These are phyloP conservation scores for Lutraria lutraria DNA, from an alignment of 2,888 invertebrate genomes.

Conservation along the genomic window DNA sequence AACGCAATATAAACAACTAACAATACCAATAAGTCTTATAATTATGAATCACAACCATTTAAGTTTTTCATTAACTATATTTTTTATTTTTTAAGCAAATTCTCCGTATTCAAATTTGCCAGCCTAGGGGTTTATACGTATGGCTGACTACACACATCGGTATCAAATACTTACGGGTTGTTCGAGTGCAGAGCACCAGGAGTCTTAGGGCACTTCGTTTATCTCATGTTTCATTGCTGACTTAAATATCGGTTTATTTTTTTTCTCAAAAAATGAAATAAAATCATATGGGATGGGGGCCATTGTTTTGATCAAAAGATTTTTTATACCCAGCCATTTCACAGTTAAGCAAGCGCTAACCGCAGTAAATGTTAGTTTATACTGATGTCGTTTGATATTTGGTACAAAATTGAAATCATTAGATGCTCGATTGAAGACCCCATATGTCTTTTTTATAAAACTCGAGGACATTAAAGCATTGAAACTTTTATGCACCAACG, in stretches of 20 bases:
- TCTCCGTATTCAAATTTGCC: neutral
- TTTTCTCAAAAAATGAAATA: neutral
- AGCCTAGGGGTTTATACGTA: neutral
- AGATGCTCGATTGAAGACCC: neutral
- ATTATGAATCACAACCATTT: neutral
- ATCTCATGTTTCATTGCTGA: neutral
- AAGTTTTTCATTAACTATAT: neutral
- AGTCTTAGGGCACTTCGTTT: neutral
- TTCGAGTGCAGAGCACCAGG: neutral
- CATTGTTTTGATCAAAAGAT: neutral
- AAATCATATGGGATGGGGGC: conserved; percentile 1
- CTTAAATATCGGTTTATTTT: neutral
- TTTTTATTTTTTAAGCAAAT: too few species aligned
- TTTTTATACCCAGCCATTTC: conserved; percentile 16
- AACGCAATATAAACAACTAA: too few species aligned
- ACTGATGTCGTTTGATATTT: neutral
- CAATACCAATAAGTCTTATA: neutral
- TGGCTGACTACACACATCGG: neutral
- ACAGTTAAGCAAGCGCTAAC: conserved; percentile 4
- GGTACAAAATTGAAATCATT: neutral
- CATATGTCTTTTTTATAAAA: too few species aligned
- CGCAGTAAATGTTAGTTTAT: neutral
- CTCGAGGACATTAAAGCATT: too few species aligned
- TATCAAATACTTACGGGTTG: neutral
- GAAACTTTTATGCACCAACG: too few species aligned